Base-by-base conservation (phyloP, 2,888 invertebrate genomes). In the Caenorhabditis drosophilae region DNA sequence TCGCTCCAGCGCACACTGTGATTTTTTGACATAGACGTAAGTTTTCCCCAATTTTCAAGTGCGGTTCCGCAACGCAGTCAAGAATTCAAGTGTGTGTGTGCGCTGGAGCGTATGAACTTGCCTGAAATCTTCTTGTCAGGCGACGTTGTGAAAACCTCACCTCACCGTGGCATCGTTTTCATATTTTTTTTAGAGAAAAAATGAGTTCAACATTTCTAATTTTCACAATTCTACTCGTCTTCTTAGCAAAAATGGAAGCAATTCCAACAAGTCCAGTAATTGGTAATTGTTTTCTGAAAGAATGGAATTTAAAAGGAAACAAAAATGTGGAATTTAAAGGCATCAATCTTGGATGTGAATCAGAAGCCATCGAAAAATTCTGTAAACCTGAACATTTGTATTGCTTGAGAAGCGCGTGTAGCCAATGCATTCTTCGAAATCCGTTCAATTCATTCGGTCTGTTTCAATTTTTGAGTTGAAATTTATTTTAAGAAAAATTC, bases 401-500 rank as follows among this genome's bases (percentile, higher is more conserved):
- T 46, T 64, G 64, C 15, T 41, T 64, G 22, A 18, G 55, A 23
- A 56, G 60, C 20, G 66, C 66, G 12, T 66, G 66, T 50, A 56
- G 60, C 16, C 66, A 66, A 35, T 66, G 66, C 56, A 60, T 66
- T 38, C 41, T 66, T 4, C 47, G 60, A 16, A 56, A 66, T 25
- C 66, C 60, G 2, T 66, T 56, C 56, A 66, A 66, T 49, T 60
- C 66, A 20, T 60, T 60, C 40, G 48, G 66, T 66, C 12, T 27
- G 63, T 31, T 18, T 38, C 11, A 44, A 44, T 18, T 6, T 34
- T 16, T 26, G 22, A 22, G 22, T 35, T 35, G 16, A 48, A 6
- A 36, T 11, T 12, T 38, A 23, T 9, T 31, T 6, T 9, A 9
- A 31, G 31, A 31, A 31, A 31, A 9, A 31, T 58, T 64, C 23